Evolutionary conservation across 2,888 invertebrate genomes (phyloP).

Genomic region (Anarsia innoxiella): DNA sequence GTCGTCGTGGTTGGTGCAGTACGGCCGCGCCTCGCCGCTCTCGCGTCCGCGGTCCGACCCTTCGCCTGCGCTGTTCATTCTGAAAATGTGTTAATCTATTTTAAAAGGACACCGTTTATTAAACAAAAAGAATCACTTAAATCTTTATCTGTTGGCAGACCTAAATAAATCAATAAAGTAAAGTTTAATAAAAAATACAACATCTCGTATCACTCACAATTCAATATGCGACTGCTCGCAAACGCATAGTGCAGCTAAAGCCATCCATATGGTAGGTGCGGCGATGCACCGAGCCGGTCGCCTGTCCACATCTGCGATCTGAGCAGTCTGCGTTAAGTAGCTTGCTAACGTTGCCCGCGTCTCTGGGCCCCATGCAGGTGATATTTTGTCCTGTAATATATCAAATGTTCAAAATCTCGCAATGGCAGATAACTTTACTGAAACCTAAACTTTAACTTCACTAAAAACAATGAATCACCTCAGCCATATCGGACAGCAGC

Average conservation of each 20-base stretch:
- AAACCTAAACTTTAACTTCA: not conserved
- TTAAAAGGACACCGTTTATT: no score
- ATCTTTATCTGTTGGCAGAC: no score
- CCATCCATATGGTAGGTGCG: conserved; percentile 92
- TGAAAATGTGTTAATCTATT: no score
- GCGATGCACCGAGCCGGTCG: conserved; percentile 85
- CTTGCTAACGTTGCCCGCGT: conserved; percentile 92
- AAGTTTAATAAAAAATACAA: no score
- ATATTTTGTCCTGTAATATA: conserved; percentile 84
- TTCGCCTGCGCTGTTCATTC: conserved; percentile 37
- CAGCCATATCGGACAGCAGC: conserved; percentile 93
- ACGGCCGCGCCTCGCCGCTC: conserved; percentile 76
- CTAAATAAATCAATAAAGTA: no score
- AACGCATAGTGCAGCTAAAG: conserved; percentile 94
- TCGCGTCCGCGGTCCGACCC: conserved; percentile 36
- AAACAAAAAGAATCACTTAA: no score
- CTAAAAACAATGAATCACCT: conserved; percentile 75
- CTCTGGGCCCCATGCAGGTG: conserved; percentile 88
- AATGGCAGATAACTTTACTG: not conserved
- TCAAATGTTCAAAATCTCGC: no score
- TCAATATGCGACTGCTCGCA: conserved; percentile 94
- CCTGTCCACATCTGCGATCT: conserved; percentile 84
- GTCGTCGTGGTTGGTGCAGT: conserved; percentile 98
- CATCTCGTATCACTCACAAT: conserved; percentile 41
- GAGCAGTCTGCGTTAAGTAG: conserved; percentile 88